Evolutionary conservation across 2,888 invertebrate genomes (phyloP).

Genomic region (Sialis lutaria): DNA sequence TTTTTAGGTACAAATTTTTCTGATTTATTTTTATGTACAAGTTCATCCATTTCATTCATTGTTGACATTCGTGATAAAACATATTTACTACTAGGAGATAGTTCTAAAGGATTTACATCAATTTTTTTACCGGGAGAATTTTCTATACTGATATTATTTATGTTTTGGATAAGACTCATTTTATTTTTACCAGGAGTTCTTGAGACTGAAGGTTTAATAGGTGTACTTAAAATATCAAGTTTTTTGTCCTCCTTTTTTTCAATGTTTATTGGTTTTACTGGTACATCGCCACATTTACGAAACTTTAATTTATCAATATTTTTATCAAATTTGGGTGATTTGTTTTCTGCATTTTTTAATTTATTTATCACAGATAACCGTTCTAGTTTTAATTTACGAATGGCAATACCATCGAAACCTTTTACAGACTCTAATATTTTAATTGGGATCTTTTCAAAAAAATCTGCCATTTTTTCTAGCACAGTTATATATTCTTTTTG

Average conservation of each 20-base stretch:
- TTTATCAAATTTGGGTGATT: not conserved
- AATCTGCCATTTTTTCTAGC: not conserved
- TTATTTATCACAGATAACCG: conserved; percentile 3
- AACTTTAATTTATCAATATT: not conserved
- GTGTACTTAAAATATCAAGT: not conserved
- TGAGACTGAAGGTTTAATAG: too few species aligned
- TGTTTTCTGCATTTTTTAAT: not conserved
- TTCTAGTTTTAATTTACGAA: conserved; percentile 3
- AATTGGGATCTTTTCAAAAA: conserved; percentile 4
- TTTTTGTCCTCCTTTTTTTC: not conserved
- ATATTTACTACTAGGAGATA: not conserved
- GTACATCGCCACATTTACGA: not conserved
- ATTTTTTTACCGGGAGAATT: not conserved
- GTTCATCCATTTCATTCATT: not conserved
- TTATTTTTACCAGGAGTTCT: too few species aligned
- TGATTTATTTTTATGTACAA: not conserved
- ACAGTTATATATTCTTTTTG: conserved; percentile 1
- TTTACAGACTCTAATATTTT: conserved; percentile 3
- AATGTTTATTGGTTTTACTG: not conserved
- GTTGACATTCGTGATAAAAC: not conserved
- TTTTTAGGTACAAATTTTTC: not conserved
- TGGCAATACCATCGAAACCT: conserved; percentile 1
- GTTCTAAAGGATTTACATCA: not conserved
- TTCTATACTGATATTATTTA: too few species aligned
- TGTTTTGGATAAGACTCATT: too few species aligned